phyloP scores from a whole-genome alignment of 1,140 invertebrate genomes.

The Magallana ariakensis region DNA sequence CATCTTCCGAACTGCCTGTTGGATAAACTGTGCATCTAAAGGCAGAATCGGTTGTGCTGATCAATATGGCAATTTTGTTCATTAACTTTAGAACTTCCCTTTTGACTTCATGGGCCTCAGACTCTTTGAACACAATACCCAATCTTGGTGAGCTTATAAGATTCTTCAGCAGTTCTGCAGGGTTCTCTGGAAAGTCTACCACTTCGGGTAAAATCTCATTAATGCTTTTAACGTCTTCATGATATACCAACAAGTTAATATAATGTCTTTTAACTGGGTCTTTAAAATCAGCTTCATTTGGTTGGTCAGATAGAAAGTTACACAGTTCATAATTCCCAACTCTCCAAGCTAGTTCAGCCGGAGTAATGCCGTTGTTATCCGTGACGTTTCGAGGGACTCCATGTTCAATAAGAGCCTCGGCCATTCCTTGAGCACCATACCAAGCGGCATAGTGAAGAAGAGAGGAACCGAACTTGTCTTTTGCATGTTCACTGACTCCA shows the following conservation, averaged over 20 bases:
- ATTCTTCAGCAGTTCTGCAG: constrained; percentile 7
- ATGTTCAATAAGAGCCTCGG: not conserved
- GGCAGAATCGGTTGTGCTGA: not conserved
- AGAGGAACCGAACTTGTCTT: constrained; percentile 36
- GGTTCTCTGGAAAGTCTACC: not conserved
- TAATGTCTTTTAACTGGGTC: constrained; percentile 23
- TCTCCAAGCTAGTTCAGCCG: not conserved
- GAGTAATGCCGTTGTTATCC: constrained; percentile 32
- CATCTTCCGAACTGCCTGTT: constrained; percentile 47
- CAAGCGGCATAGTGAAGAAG: constrained; percentile 47
- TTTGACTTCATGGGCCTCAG: constrained; percentile 20
- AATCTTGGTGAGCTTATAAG: constrained; percentile 2
- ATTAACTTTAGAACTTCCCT: constrained; percentile 10
- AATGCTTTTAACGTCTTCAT: constrained; percentile 31
- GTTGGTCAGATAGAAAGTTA: not conserved
- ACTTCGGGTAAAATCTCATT: not conserved
- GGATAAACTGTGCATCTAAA: constrained; percentile 37
- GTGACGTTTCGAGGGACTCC: not conserved
- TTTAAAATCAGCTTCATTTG: not conserved
- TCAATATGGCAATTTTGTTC: constrained; percentile 7
- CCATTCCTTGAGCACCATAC: constrained; percentile 31
- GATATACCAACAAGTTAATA: not conserved
- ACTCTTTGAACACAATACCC: not conserved
- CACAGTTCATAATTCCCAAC: constrained; percentile 27
- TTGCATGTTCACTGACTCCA: not conserved